phyloP scores from a whole-genome alignment of 2,888 invertebrate species.

The Alcis repandata region DNA sequence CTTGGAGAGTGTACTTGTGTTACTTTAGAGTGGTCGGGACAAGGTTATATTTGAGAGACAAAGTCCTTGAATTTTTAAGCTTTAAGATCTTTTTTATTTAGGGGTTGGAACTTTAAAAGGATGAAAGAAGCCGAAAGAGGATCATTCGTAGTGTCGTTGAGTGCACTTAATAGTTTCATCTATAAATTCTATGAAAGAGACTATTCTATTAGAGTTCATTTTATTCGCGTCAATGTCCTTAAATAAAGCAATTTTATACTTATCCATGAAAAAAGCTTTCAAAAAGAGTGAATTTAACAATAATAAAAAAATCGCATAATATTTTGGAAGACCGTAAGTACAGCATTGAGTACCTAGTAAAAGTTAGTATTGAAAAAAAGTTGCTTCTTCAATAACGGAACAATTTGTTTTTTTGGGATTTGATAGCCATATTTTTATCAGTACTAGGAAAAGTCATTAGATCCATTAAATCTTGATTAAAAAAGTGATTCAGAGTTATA shows the following conservation, averaged over 20 bases:
- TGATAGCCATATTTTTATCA: too few relatives aligned
- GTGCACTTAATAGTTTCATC: neutral
- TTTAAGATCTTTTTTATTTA: constrained; percentile 13
- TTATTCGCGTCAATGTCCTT: neutral
- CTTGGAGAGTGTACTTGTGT: constrained; percentile 12
- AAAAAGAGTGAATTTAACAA: too few relatives aligned
- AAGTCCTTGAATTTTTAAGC: constrained; percentile 6
- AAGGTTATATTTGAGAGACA: constrained; percentile 6
- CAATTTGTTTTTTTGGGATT: too few relatives aligned
- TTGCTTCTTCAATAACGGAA: too few relatives aligned
- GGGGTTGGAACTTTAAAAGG: neutral
- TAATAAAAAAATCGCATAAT: too few relatives aligned
- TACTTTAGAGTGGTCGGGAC: constrained; percentile 10
- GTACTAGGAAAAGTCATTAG: too few relatives aligned
- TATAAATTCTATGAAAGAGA: constrained; percentile 1
- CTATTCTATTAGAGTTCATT: neutral
- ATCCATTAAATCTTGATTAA: too few relatives aligned
- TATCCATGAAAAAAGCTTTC: neutral
- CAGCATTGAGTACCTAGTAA: too few relatives aligned
- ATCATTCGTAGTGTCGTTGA: neutral
- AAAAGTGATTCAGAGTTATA: too few relatives aligned
- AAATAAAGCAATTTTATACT: neutral
- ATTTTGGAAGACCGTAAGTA: too few relatives aligned
- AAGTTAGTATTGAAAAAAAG: too few relatives aligned
- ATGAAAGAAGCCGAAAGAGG: neutral